Percentiles rank a stretch among this genome's conserved stretches.
Conservation (phyloP, 2,888 invertebrate species). For the Troides oblongomaculatus region DNA sequence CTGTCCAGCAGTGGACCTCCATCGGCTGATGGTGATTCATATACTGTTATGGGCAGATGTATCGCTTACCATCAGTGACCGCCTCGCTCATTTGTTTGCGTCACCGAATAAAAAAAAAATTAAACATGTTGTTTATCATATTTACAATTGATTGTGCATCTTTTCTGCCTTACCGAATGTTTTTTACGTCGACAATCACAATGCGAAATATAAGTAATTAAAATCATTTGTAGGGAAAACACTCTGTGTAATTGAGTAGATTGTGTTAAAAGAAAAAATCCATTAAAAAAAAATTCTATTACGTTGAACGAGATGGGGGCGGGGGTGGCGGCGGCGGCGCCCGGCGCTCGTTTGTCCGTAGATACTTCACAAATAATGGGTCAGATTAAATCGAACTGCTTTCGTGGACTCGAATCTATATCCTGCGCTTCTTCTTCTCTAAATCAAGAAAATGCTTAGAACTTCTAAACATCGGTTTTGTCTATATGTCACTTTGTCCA, state of each 20-base stretch:
- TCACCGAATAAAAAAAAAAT: not conserved
- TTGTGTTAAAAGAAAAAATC: constrained; percentile 10
- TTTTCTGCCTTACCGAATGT: not conserved
- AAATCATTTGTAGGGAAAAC: constrained; percentile 2
- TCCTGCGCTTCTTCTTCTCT: not conserved
- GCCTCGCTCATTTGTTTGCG: too few species aligned
- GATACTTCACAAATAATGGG: constrained; percentile 24
- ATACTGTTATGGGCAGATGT: too few species aligned
- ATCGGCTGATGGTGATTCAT: too few species aligned
- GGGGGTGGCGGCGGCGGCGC: not conserved
- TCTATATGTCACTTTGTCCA: not conserved
- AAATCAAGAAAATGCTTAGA: not conserved
- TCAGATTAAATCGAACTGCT: constrained; percentile 25
- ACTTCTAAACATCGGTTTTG: not conserved
- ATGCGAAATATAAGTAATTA: not conserved
- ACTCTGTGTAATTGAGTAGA: constrained; percentile 20
- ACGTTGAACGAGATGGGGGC: constrained; percentile 12
- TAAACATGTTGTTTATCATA: not conserved
- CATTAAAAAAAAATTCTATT: constrained; percentile 27
- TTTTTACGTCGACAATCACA: not conserved
- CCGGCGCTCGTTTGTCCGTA: constrained; percentile 16
- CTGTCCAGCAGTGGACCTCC: too few species aligned
- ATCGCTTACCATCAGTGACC: too few species aligned
- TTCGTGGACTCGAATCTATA: constrained; percentile 19
- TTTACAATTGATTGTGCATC: not conserved